Base-by-base conservation (phyloP, 2,888 invertebrate species). In the Acrobasis suavella region DNA sequence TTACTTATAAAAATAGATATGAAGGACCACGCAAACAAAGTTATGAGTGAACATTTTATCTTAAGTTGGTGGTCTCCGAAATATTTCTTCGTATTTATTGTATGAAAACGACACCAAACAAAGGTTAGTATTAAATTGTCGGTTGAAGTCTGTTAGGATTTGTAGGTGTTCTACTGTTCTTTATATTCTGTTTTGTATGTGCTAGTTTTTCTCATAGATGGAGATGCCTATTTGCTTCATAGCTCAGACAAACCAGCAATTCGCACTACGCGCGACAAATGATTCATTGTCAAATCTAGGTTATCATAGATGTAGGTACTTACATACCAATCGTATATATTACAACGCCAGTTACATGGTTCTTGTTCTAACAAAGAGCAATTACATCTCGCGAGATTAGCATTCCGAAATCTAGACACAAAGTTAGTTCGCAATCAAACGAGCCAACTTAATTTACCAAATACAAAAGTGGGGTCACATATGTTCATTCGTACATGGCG, bases 401-500 rank as follows among this genome's bases (percentile, higher is more conserved):
- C 16, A 42, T 42, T 42, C 50, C 15, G 16, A 16, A 50, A 8
- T 50, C 17, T 15, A 15, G 16, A 22, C 37, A 52, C 10, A 32
- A 54, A 54, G 54, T 54, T 54, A n/a, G 54, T 54, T 54, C 55
- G n/a, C 37, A 17, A 56, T 38, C 39, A 37, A 16, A 52, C 46
- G 51, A 58, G 49, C 50, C 32, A 54, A 54, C 51, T 49, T 58
- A 50, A 63, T 60, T 63, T 59, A 55, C 38, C 15, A 50, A 56
- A 56, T 60, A 65, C 63, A 64, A 67, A 65, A 67, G 63, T 72
- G 70, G 72, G 72, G 68, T 74, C 72, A 71, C 74, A 73, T 72
- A 75, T 70, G 72, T 70, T 67, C 51, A 51, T 74, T 73, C 73
- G 71, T 74, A 73, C 71, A 69, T 69, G 78, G 71, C 70, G 66